A percentile compares a stretch with the other conserved stretches of the same genome.
These are phyloP conservation scores for Oxyura jamaicensis DNA, from an alignment of 2,113 vertebrate species.

Conservation along the genomic window DNA sequence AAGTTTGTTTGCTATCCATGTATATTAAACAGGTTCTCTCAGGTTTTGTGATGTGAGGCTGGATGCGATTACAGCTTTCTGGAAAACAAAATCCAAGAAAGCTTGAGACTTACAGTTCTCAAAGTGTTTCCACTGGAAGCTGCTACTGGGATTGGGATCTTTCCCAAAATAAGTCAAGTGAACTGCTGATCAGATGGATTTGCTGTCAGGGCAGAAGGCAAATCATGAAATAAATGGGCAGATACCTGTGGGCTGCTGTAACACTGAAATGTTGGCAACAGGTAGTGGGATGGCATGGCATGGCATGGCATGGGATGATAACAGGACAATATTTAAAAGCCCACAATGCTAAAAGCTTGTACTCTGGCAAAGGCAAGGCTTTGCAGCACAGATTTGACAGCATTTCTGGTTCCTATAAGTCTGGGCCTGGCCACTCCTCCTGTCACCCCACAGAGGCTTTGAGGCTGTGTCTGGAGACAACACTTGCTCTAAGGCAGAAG, in stretches of 20 bases:
- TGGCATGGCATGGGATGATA: not conserved
- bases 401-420: not conserved
- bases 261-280: not conserved
- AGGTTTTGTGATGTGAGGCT: not conserved
- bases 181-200: not conserved
- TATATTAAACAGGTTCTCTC: not conserved
- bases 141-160: not conserved
- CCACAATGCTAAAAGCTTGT: not conserved
- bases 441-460: not conserved
- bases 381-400: not conserved
- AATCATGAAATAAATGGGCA: conserved; percentile 53
- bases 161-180: not conserved
- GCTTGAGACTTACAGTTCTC: not conserved
- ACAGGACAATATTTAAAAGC: not conserved
- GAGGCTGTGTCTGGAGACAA: not conserved
- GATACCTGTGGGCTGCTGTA: not conserved
- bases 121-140: not conserved
- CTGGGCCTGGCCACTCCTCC: not conserved
- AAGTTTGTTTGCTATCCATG: not conserved
- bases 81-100: not conserved
- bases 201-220: conserved; percentile 59
- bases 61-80: not conserved
- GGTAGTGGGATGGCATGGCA: not conserved
- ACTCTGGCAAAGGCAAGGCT: not conserved
- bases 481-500: not conserved